A percentile compares a stretch with the other conserved stretches of the same genome.
Conservation (phyloP, 2,888 invertebrate species). For the Phengaris alcon region DNA sequence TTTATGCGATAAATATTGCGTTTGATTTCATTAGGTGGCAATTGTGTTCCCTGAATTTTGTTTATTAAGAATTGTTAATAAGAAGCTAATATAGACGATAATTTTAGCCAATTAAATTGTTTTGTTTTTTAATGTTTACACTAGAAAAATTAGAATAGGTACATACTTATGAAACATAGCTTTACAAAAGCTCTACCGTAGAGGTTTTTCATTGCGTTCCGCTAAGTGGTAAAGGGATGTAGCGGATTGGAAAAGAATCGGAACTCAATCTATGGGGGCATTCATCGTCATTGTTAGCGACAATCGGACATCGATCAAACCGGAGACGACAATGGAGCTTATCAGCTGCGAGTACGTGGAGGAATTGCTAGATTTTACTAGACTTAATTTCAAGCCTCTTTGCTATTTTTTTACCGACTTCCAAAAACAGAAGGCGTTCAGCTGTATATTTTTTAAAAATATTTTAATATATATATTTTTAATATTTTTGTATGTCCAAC, state of each 20-base stretch:
- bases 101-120: no score
- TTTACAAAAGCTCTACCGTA: not conserved
- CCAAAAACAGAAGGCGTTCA: no score
- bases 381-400: not conserved
- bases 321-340: constrained; percentile 55
- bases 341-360: constrained; percentile 51
- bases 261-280: constrained; percentile 59
- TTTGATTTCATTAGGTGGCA: not conserved
- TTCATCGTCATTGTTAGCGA: constrained; percentile 64
- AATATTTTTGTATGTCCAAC: no score
- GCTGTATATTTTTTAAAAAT: no score
- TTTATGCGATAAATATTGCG: constrained; percentile 12
- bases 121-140: no score
- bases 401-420: not conserved
- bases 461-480: no score
- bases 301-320: constrained; percentile 61
- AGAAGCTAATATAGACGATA: no score
- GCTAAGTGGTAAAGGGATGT: constrained; percentile 36
- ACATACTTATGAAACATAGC: not conserved
- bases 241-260: constrained; percentile 43
- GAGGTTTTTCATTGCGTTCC: constrained; percentile 1
- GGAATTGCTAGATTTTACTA: constrained; percentile 32
- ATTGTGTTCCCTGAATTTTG: not conserved
- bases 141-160: no score
- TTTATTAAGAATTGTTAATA: not conserved